A percentile compares a stretch with the other conserved stretches of the same genome.
phyloP scores from a whole-genome alignment of 2,888 invertebrate species.

The Heliconius ethilla region DNA sequence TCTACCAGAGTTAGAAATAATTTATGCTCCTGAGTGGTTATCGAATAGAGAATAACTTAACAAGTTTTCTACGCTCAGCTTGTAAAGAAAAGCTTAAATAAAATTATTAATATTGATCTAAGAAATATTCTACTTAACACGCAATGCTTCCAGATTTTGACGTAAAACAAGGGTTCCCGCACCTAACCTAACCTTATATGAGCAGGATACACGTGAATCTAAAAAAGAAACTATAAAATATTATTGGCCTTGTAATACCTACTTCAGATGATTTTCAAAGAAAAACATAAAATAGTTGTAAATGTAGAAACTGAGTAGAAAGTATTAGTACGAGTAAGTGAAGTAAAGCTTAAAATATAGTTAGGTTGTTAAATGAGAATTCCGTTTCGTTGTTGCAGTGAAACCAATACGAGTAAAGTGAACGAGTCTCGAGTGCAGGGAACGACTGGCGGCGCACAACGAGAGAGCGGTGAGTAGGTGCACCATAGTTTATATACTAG shows the following conservation, averaged over 20 bases:
- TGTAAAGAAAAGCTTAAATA: no score
- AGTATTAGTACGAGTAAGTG: neutral
- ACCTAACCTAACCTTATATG: neutral
- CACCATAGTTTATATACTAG: slow-evolving; percentile 15
- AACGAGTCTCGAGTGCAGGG: slow-evolving; percentile 80
- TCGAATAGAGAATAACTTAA: no score
- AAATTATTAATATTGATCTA: no score
- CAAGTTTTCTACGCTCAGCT: no score
- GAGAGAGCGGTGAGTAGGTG: slow-evolving; percentile 74
- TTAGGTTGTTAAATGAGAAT: slow-evolving; percentile 9
- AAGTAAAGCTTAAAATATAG: neutral
- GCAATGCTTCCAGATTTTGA: no score
- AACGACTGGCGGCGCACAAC: slow-evolving; percentile 70
- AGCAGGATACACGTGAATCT: neutral
- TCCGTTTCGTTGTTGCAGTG: slow-evolving; percentile 67
- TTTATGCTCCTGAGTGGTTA: no score
- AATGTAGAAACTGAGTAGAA: neutral
- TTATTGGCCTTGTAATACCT: no score
- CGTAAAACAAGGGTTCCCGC: neutral
- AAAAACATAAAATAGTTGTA: neutral
- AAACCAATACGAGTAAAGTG: slow-evolving; percentile 78
- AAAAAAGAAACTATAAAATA: neutral
- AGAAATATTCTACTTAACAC: no score
- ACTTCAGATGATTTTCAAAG: no score
- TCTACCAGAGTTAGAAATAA: no score